Conservation (phyloP, 2,113 vertebrate genomes). For the Oenanthe melanoleuca region DNA sequence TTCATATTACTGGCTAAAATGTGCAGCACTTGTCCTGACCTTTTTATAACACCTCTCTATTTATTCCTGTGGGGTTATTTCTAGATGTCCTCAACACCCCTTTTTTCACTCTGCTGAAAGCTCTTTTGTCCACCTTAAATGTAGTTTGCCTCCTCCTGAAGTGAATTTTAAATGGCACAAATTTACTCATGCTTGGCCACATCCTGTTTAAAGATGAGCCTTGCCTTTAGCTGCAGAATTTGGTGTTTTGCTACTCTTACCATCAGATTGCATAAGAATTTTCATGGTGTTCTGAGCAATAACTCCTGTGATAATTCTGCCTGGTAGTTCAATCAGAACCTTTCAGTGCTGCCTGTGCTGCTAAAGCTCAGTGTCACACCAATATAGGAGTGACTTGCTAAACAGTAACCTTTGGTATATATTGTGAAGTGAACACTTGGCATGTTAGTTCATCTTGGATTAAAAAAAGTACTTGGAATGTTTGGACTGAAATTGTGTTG, state of each 20-base stretch:
- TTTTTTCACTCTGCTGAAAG: constrained; percentile 15
- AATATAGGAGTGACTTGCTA: not conserved
- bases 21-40: not conserved
- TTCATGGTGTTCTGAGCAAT: constrained; percentile 16
- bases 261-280: not conserved
- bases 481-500: not conserved
- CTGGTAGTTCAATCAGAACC: not conserved
- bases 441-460: not conserved
- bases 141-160: not conserved
- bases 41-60: constrained; percentile 3
- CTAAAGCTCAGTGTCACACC: not conserved
- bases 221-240: not conserved
- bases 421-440: not conserved
- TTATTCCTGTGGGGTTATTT: constrained; percentile 46
- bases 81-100: not conserved
- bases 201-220: constrained; percentile 9
- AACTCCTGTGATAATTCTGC: constrained; percentile 20
- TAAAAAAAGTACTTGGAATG: not conserved
- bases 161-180: not conserved
- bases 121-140: not conserved
- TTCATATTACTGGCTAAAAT: not conserved
- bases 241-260: not conserved
- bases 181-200: constrained; percentile 5
- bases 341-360: not conserved
- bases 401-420: constrained; percentile 8